A percentile compares a stretch with the other conserved stretches of the same genome.
Evolutionary conservation across 2,888 invertebrate genomes (phyloP).

Genomic region (Chirona hameri): DNA sequence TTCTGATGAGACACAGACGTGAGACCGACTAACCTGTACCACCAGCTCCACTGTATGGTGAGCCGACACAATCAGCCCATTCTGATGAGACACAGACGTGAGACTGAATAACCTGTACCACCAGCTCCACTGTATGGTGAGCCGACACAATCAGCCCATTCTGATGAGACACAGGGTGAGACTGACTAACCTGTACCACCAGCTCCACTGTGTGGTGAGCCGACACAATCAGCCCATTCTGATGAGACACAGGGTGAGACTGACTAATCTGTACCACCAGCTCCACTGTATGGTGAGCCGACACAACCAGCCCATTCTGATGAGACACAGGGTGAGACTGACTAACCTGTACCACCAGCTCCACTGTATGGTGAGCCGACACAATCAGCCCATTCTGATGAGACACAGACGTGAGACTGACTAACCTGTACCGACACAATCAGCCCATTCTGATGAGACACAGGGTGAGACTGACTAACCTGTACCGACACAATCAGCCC

Average conservation of each 20-base stretch:
- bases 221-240: not conserved
- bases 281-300: not conserved
- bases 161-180: not conserved
- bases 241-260: not conserved
- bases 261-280: conserved; percentile 2
- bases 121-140: not conserved
- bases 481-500: not conserved
- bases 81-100: not conserved
- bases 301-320: not conserved
- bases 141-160: not conserved
- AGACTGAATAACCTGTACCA: not conserved
- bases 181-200: conserved; percentile 1
- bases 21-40: not conserved
- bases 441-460: too few relatives aligned
- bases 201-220: not conserved
- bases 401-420: not conserved
- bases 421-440: conserved; percentile 6
- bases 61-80: not conserved
- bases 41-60: not conserved
- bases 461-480: too few relatives aligned
- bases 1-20: not conserved
- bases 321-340: not conserved
- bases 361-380: not conserved
- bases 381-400: not conserved
- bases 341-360: conserved; percentile 1